phyloP scores from a whole-genome alignment of 2,797 vertebrate genomes.

The Bovichtus variegatus region DNA sequence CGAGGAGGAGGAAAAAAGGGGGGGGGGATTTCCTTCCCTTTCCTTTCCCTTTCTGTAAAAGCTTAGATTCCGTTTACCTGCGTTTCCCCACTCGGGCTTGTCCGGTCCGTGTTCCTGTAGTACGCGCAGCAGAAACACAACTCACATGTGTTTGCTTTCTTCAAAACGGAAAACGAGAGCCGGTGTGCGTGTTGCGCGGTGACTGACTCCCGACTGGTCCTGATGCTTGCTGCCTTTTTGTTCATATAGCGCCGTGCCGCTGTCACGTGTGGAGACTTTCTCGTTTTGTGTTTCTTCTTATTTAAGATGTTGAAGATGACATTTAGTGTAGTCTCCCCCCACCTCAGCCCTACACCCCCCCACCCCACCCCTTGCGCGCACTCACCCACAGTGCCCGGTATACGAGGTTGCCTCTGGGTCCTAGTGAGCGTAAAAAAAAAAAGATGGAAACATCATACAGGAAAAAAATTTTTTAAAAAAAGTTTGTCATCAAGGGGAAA shows the following conservation, averaged over 20 bases:
- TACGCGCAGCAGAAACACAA: slow-evolving; percentile 42
- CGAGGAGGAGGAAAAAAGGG: slow-evolving; percentile 59
- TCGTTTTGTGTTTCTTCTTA: slow-evolving; percentile 71
- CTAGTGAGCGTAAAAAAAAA: slow-evolving; percentile 76
- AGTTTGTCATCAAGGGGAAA: slow-evolving; percentile 11
- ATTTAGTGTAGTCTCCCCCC: slow-evolving; percentile 66
- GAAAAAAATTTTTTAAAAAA: neutral
- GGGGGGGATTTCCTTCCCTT: slow-evolving; percentile 54
- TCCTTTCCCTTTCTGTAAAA: slow-evolving; percentile 24
- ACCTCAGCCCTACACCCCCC: slow-evolving; percentile 18
- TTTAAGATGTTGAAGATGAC: slow-evolving; percentile 82
- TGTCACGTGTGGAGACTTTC: slow-evolving; percentile 86
- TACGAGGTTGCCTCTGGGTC: slow-evolving; percentile 76
- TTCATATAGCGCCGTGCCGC: slow-evolving; percentile 83
- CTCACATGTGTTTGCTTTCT: slow-evolving; percentile 66
- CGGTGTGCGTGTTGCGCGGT: slow-evolving; percentile 57
- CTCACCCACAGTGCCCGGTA: slow-evolving; percentile 35
- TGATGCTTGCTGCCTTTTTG: slow-evolving; percentile 84
- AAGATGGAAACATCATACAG: slow-evolving; percentile 31
- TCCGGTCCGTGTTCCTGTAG: slow-evolving; percentile 39
- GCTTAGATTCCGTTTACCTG: slow-evolving; percentile 76
- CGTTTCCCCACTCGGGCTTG: slow-evolving; percentile 54
- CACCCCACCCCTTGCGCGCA: neutral
- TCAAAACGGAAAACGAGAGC: slow-evolving; percentile 36
- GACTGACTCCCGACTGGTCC: slow-evolving; percentile 82